Evolutionary conservation across 1,140 invertebrate species (phyloP), one percentile per base, ranked within the genome.

Genomic region (Drosophila murphyi): DNA sequence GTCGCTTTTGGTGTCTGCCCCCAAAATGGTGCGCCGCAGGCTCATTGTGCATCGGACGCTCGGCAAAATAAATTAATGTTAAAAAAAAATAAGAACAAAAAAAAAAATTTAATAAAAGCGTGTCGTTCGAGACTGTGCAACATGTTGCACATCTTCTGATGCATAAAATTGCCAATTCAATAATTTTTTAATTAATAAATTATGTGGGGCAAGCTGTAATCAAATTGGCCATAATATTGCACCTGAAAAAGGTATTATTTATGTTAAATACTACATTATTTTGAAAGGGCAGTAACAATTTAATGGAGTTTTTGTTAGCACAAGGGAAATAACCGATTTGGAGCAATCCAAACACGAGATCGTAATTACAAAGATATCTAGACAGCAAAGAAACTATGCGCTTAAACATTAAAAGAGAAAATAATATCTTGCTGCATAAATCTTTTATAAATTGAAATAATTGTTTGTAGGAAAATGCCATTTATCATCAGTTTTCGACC

Each of bases 121-220:
- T 59, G 45, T 60, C 67, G 76, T 68, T 55, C 54, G 39, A 32
- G 59, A 80, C 77, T 85, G 61, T 75, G 83, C 77, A 88, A 88
- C 82, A 79, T 82, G 80, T 74, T 65, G 65, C 81, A 80, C 76
- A 75, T 82, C 54, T 47, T 34, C 12, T 52, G 60, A 70, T 72
- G 67, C 72, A 56, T 73, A 48, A 64, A 68, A 60, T 77, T 68
- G 39, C 34, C 52, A 45, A 52, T 62, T 71, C 60, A 52, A 71
- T 52, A 63, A 71, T 69, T 68, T 55, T 61, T 67, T 62, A 48
- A 62, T 63, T 73, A 74, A 82, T 72, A 63, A 76, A 72, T 72
- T 81, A 88, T 69, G 65, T 54, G 64, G 55, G 56, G 48, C 62
- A 72, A 5, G 37, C 37, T 47, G 31, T 50, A 75, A 75, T 65